A percentile compares a stretch with the other conserved stretches of the same genome.
Evolutionary conservation across 2,113 vertebrate species (phyloP).

Genomic region (Theristicus caerulescens): DNA sequence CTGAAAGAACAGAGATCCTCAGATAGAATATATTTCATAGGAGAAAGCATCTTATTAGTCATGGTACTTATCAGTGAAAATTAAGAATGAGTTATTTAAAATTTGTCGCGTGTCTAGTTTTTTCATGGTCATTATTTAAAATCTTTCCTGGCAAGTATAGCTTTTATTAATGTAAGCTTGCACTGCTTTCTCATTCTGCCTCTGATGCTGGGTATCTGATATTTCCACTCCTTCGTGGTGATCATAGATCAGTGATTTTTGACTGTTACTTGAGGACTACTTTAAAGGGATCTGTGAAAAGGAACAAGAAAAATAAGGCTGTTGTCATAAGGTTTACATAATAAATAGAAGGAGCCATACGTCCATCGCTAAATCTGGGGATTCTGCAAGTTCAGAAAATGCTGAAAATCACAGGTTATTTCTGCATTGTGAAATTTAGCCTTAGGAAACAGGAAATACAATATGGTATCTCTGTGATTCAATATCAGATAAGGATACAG

Average conservation of each 20-base stretch:
- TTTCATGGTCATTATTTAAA: not conserved
- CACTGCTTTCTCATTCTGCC: not conserved
- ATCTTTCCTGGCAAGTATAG: not conserved
- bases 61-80: not conserved
- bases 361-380: not conserved
- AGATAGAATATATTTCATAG: not conserved
- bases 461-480: not conserved
- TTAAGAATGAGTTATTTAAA: not conserved
- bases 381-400: not conserved
- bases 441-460: not conserved
- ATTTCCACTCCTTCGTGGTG: not conserved
- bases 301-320: not conserved
- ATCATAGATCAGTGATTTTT: not conserved
- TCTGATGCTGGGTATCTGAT: not conserved
- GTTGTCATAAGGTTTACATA: not conserved
- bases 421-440: not conserved
- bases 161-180: not conserved
- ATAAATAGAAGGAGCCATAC: not conserved
- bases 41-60: not conserved
- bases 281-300: not conserved
- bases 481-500: not conserved
- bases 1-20: not conserved
- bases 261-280: not conserved
- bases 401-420: not conserved
- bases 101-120: not conserved